Conservation (phyloP, 1,140 invertebrate genomes). For the Hyles euphorbiae region DNA sequence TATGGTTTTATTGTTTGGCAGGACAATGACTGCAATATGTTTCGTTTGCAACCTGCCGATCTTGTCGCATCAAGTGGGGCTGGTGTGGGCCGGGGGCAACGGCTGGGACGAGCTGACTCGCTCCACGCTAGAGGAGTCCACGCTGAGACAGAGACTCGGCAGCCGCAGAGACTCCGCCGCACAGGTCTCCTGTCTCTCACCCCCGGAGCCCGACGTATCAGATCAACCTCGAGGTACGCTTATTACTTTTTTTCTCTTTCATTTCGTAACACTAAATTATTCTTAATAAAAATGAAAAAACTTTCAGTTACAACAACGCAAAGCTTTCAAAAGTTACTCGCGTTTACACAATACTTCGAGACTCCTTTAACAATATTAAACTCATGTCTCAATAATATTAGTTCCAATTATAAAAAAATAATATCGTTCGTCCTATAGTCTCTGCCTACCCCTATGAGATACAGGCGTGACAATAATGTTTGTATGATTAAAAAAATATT, state of each 20-base stretch:
- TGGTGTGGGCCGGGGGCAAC: conserved; percentile 94
- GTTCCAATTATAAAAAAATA: no score
- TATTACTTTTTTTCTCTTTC: not conserved
- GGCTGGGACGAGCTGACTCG: conserved; percentile 93
- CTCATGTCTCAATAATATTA: no score
- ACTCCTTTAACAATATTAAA: no score
- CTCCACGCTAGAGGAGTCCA: conserved; percentile 90
- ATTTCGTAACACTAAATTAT: no score
- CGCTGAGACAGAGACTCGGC: conserved; percentile 85
- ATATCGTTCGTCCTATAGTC: no score
- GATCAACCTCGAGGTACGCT: conserved; percentile 65
- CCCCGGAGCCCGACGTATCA: conserved; percentile 84
- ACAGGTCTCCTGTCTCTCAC: conserved; percentile 89
- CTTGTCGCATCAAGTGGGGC: conserved; percentile 92
- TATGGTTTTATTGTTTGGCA: conserved; percentile 66
- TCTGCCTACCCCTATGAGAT: no score
- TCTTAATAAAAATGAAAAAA: no score
- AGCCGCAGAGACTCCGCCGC: conserved; percentile 90
- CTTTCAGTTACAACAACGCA: no score
- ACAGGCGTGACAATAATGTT: no score
- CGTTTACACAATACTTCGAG: no score
- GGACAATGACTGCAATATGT: conserved; percentile 94
- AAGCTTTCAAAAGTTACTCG: no score
- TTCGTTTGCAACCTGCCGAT: conserved; percentile 97
- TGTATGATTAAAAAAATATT: no score